Base-by-base conservation (phyloP, 2,113 vertebrate species). In the Panurus biarmicus region DNA sequence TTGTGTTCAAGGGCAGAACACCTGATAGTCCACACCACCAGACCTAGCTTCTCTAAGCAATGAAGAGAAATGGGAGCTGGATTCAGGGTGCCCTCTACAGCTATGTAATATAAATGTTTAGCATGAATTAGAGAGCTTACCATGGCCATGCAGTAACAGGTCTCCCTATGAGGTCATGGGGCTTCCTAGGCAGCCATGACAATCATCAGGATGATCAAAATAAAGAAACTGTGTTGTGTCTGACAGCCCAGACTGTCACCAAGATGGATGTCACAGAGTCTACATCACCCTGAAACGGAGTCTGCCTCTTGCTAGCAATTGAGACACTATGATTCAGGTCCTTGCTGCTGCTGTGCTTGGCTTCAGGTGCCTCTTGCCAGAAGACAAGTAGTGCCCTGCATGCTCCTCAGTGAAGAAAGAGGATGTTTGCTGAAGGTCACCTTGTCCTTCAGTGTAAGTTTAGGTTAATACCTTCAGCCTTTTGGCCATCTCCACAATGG, bases 21-120 rank as follows among this genome's bases (percentile, higher is more conserved):
- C 15, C 10, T 79, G 71, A 24, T 57, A 73, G 56, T 45, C 67
- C 40, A 11, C 29, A 22, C 47, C 71, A 4, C 14, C 36, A 73
- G 72, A 84, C 48, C 17, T 71, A 40, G 16, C 89, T 94, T 89
- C 77, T 71, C 60, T 45, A 58, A 26, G n/a, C 48, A 81, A 53
- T 36, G 45, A 60, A 56, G 31, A 48, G 31, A 85, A 85, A 85
- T 33, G 48, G 62, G 94, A 96, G 25, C 87, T 94, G 84, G 81
- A 78, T 95, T 94, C 84, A 91, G 89, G 48, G 87, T 95, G 89
- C 91, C 93, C 93, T 89, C 94, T 94, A 81, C 84, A 96, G 73
- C 77, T 89, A 12, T 57, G 18, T 28, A 40, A 51, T 33, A 29
- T 79, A 76, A 90, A 8, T 56, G 65, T 67, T 91, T 56, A 56